Evolutionary conservation across 2,888 invertebrate species (phyloP), one percentile per base, ranked within the genome.

Genomic region (Drosophila fungiperda): DNA sequence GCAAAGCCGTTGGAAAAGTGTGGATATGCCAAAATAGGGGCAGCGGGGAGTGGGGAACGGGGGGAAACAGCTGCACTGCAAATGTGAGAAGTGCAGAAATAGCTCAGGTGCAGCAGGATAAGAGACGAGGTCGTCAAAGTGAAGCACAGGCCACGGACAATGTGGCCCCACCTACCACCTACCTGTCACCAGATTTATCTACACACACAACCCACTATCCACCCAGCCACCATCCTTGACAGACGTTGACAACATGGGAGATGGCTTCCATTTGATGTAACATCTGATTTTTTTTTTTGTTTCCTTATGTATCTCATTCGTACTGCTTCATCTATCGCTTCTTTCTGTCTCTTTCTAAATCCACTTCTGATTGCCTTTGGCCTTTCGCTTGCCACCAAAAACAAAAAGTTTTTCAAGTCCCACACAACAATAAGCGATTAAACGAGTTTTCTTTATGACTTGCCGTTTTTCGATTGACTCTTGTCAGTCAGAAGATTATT

Each of bases 71-170:
- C 48, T 23, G 42, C 66, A 72, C 75, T 72, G 88, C 71, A 83
- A 85, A 87, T 87, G 85, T 79, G 88, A 88, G 88, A 85, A 88
- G 89, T 86, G 89, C 79, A 79, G 69, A 83, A 88, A 88, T 83
- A 87, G 76, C 83, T 83, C 88, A 85, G 89, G 88, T 85, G 81
- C 85, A 83, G 81, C 68, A 60, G 88, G 76, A 83, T 87, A 87
- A 84, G 83, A 72, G 87, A 74, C 70, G 68, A 80, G 74, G 88
- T 83, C 86, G 78, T 81, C 81, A 88, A 85, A 83, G 74, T 82
- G 80, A 76, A 66, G 73, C 75, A 71, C 53, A 77, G 71, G 66
- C 67, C 74, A 67, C 23, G 63, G 38, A 42, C 50, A 67, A 53
- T 63, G 61, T 33, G 50, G 62, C 57, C 48, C 17, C 17, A 50